These are phyloP conservation scores for Circaetus gallicus DNA, from an alignment of 2,113 vertebrate genomes.

Conservation along the genomic window DNA sequence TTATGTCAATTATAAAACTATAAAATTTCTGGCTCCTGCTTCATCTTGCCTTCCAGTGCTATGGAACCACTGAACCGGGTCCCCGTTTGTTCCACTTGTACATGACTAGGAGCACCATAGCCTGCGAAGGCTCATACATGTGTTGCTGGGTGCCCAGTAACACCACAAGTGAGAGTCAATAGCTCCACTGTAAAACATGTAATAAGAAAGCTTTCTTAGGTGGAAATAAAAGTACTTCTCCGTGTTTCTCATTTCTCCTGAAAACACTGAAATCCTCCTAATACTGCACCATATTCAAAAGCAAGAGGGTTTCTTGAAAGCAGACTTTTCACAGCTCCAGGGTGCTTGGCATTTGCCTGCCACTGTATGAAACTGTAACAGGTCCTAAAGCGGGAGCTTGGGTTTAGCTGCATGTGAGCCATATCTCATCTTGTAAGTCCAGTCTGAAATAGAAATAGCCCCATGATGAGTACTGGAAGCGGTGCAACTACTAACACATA, in stretches of 20 bases:
- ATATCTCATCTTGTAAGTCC: background rate
- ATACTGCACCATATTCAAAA: background rate
- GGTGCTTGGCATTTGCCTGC: background rate
- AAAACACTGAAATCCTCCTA: background rate
- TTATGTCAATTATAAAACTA: background rate
- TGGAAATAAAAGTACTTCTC: background rate
- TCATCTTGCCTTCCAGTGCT: background rate
- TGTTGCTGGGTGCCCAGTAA: background rate
- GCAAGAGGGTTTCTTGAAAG: background rate
- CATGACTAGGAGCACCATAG: background rate
- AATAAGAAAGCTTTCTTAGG: background rate
- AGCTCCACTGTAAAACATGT: background rate
- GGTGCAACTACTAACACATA: too few relatives aligned
- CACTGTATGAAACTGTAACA: background rate
- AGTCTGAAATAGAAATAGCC: background rate
- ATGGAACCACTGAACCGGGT: background rate
- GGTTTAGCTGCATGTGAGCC: background rate
- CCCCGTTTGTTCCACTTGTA: background rate
- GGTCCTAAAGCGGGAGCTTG: background rate
- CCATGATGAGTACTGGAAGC: background rate
- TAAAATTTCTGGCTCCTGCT: background rate
- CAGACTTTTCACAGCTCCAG: background rate
- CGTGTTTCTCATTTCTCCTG: background rate
- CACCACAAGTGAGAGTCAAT: background rate
- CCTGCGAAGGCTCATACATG: rapidly evolving